Evolutionary conservation across 35 echinoderm and acorn worm species (phyloP).

Genomic region (Lytechinus pictus): DNA sequence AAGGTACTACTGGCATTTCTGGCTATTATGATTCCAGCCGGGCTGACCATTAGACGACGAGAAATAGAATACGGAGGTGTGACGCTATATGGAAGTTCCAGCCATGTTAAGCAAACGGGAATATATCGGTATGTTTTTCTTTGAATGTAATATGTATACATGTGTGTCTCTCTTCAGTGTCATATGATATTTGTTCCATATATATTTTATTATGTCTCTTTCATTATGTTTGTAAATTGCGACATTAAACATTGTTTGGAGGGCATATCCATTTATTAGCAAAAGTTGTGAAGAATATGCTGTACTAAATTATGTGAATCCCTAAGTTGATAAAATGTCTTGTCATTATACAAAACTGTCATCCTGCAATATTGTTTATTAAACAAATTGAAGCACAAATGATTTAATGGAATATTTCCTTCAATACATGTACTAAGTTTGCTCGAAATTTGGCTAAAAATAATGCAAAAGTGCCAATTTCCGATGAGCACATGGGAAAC

Average conservation of each 20-base stretch:
- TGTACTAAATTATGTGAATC: background rate
- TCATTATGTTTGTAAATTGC: background rate
- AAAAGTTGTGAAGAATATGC: background rate
- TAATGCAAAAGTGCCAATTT: no score
- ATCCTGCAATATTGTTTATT: background rate
- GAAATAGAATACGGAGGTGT: background rate
- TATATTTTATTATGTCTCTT: background rate
- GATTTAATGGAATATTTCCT: background rate
- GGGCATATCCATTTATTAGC: background rate
- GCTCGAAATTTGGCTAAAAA: background rate
- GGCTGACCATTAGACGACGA: background rate
- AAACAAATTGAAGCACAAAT: background rate
- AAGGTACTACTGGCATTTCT: background rate
- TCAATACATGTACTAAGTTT: background rate
- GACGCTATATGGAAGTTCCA: background rate
- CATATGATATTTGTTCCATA: background rate
- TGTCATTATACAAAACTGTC: no score
- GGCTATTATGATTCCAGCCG: background rate
- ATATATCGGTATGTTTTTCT: conserved; percentile 31
- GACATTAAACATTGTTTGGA: background rate
- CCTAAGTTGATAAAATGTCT: no score
- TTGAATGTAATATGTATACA: background rate
- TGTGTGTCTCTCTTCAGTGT: background rate
- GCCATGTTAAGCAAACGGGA: conserved; percentile 30
- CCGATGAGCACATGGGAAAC: no score